Base-by-base conservation (phyloP, 2,113 vertebrate species). In the Xiphophorus couchianus region DNA sequence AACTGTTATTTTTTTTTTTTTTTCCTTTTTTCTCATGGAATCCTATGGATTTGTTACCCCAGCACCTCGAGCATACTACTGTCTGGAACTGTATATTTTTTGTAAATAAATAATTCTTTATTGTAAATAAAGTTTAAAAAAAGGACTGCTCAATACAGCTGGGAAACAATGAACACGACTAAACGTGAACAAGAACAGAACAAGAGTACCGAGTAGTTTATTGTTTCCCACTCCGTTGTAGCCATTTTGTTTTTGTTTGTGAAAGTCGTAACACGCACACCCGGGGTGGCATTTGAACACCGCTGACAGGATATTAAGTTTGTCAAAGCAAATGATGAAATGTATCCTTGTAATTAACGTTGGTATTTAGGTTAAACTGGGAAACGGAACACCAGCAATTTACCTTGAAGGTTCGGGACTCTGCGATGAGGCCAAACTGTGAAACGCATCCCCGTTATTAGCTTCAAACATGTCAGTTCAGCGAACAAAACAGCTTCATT, bases 381-480 rank as follows among this genome's bases (percentile, higher is more conserved):
- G 81, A 83, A 78, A 82, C 5, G 0, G 0, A 22, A 73, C 13
- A 73, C 74, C 75, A 66, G 4, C 44, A 86, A 89, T 90, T 37
- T 86, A 86, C 51, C 70, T 39, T 10, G 7, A 69, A 44, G 66
- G 64, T 15, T 71, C 25, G 5, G 22, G 64, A 28, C 35, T 62
- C 17, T 62, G 33, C 60, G 80, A 78, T 60, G 31, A 70, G 39
- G 76, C 62, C 72, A 86, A 74, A 82, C 71, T 80, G 25, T 65
- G 81, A 87, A 76, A 75, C 27, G n/a, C 15, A 77, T 82, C 77
- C 73, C 73, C 80, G 73, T 74, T 76, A 88, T 86, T 84, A 72
- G 35, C 62, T 62, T 48, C 35, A 77, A 75, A 69, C 54, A 54
- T 77, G 69, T 54, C 58, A 22, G 37, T 58, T 31, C 39, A 54